These are phyloP conservation scores for Poecile atricapillus DNA, from an alignment of 2,113 vertebrate genomes.

Conservation along the genomic window DNA sequence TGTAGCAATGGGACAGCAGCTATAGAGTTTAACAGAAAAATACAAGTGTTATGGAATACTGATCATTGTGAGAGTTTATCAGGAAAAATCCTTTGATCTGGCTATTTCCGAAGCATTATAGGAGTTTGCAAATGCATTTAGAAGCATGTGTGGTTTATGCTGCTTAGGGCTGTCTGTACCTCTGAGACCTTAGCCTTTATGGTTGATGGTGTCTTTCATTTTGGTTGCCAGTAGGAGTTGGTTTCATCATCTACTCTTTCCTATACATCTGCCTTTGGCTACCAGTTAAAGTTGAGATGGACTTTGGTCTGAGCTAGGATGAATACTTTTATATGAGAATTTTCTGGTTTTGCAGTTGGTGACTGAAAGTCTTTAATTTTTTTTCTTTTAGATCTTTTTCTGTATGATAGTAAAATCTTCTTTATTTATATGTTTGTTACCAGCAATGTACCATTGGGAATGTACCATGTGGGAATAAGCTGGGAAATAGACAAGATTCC, in stretches of 20 bases:
- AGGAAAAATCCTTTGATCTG: background rate
- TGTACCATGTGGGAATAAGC: background rate
- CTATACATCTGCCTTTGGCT: background rate
- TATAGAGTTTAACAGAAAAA: background rate
- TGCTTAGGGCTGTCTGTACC: background rate
- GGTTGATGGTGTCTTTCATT: background rate
- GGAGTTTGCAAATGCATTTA: background rate
- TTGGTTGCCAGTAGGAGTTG: background rate
- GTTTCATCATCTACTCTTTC: background rate
- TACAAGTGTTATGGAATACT: background rate
- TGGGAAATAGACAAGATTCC: background rate
- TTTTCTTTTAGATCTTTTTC: background rate
- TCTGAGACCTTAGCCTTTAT: background rate
- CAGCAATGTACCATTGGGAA: background rate
- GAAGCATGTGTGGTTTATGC: background rate
- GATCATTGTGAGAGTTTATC: background rate
- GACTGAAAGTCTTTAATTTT: background rate
- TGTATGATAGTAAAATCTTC: background rate
- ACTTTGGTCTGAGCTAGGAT: background rate
- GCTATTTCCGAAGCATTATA: background rate
- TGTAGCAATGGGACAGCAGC: background rate
- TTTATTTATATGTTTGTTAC: background rate
- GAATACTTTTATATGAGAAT: background rate
- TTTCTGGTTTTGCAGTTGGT: background rate
- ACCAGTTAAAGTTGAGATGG: background rate